Evolutionary conservation across 2,797 vertebrate genomes (phyloP).

Genomic region (Meda fulgida): DNA sequence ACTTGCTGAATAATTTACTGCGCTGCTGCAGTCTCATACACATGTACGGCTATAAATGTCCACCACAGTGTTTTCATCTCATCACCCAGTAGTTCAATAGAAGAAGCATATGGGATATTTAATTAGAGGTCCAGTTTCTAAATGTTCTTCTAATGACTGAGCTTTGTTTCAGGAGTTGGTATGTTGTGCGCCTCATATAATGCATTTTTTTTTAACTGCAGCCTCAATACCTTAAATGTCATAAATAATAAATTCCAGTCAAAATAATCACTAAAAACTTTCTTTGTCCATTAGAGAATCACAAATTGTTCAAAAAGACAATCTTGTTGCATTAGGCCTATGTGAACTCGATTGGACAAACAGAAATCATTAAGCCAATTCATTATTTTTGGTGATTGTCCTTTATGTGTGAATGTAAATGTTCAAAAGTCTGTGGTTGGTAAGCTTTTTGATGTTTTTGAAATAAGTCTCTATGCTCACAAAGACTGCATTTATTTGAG

Average conservation of each 20-base stretch:
- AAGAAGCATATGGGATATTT: not conserved
- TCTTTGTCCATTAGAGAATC: not conserved
- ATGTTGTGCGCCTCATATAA: no score
- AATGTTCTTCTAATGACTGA: not conserved
- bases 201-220: not conserved
- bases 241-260: not conserved
- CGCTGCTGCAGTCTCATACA: slow-evolving; percentile 37
- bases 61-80: slow-evolving; percentile 1
- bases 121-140: not conserved
- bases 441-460: not conserved
- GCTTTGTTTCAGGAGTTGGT: not conserved
- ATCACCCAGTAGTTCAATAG: not conserved
- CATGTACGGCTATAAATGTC: slow-evolving; percentile 20
- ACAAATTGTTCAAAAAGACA: not conserved
- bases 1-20: slow-evolving; percentile 55
- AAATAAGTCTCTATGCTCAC: not conserved
- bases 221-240: not conserved
- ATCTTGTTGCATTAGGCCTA: not conserved
- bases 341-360: not conserved
- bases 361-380: not conserved
- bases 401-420: not conserved
- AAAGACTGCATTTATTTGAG: not conserved
- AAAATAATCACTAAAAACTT: not conserved
- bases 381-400: not conserved
- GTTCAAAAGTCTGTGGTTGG: not conserved